phyloP scores from a whole-genome alignment of 92 coral and sea anemone genomes.

The Siderastrea radians region DNA sequence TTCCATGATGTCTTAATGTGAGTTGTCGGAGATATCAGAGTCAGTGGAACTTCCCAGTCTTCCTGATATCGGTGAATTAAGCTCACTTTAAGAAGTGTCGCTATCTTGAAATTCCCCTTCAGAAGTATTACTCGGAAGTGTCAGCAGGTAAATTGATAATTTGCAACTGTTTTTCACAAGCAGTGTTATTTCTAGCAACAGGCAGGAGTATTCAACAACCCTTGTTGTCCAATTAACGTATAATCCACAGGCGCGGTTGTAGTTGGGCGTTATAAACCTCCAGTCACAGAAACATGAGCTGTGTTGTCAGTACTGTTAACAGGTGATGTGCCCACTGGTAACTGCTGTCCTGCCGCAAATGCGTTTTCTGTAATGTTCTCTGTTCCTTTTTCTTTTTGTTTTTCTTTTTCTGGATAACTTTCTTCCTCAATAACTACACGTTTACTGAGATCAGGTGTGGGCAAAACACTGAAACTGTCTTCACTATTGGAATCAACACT shows the following conservation, averaged over 20 bases:
- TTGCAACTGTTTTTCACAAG: constrained; percentile 6
- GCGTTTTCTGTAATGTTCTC: neutral
- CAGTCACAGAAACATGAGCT: neutral
- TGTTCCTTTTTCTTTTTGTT: neutral
- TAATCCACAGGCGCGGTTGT: neutral
- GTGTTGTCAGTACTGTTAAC: neutral
- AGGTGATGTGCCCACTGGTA: neutral
- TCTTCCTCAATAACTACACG: neutral
- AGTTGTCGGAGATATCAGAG: neutral
- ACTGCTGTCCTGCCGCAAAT: neutral
- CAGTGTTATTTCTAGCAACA: neutral
- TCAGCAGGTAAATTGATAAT: constrained; percentile 12
- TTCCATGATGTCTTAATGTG: neutral
- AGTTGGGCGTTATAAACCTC: neutral
- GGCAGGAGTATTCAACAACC: neutral
- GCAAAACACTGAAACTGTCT: neutral
- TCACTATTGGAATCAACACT: neutral
- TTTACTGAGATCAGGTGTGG: neutral
- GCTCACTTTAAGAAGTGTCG: neutral
- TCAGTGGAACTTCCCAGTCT: neutral
- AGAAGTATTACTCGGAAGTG: neutral
- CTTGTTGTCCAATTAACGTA: neutral
- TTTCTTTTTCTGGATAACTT: neutral
- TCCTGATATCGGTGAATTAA: neutral
- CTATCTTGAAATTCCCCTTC: neutral